phyloP scores from a whole-genome alignment of 92 coral and sea anemone species.

The Chrysogorgia sp. region DNA sequence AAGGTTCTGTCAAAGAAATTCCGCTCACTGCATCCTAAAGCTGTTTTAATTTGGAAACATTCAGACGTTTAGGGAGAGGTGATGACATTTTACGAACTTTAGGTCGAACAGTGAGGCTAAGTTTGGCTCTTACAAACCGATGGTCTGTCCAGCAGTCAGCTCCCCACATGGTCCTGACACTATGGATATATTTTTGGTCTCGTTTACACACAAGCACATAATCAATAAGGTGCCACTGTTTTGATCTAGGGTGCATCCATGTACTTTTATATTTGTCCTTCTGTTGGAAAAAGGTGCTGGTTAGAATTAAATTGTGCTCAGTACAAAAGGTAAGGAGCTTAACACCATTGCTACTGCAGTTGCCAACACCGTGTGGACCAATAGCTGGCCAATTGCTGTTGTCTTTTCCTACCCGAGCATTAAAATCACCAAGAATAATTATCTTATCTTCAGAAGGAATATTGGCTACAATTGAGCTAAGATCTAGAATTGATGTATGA shows the following conservation, averaged over 20 bases:
- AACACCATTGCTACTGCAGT: conserved; percentile 54
- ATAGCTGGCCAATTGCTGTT: conserved; percentile 50
- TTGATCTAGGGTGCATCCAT: conserved; percentile 63
- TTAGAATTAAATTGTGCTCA: conserved; percentile 26
- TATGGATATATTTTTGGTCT: no score
- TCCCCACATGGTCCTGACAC: background rate
- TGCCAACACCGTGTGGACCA: conserved; percentile 54
- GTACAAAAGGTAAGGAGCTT: conserved; percentile 49
- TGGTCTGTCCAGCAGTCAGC: conserved; percentile 41
- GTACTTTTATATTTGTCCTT: conserved; percentile 27
- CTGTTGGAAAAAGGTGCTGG: conserved; percentile 10
- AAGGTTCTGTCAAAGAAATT: conserved; percentile 17
- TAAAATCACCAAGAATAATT: conserved; percentile 41
- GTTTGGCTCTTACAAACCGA: background rate
- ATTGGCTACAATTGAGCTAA: background rate
- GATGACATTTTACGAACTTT: background rate
- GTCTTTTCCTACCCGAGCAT: conserved; percentile 54
- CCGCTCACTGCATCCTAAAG: background rate
- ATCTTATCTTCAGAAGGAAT: conserved; percentile 39
- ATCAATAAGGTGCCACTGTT: conserved; percentile 56
- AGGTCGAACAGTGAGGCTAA: background rate
- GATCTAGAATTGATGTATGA: conserved; percentile 50
- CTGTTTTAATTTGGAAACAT: background rate
- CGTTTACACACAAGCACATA: background rate
- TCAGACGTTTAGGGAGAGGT: background rate